Conservation (phyloP, 1,140 invertebrate species). For the Oncopeltus fasciatus region DNA sequence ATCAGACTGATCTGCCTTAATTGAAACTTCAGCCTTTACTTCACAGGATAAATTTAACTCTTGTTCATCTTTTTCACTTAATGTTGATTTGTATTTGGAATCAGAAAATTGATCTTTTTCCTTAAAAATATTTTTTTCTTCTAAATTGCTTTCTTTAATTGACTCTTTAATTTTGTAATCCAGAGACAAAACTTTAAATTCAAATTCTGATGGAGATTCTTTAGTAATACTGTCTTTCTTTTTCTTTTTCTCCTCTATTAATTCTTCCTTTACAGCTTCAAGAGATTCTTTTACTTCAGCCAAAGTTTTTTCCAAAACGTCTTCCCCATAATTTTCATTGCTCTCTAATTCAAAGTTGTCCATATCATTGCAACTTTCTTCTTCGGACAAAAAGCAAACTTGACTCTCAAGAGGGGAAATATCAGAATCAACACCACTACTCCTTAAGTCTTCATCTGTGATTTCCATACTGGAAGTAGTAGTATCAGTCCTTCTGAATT, state of each 20-base stretch:
- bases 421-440: constrained; percentile 49
- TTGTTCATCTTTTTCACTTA: not conserved
- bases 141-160: constrained; percentile 24
- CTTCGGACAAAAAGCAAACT: constrained; percentile 23
- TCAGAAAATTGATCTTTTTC: constrained; percentile 13
- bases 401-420: constrained; percentile 47
- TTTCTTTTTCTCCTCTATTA: constrained; percentile 27
- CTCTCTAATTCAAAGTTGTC: constrained; percentile 9
- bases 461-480: constrained; percentile 47
- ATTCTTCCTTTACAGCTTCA: constrained; percentile 28
- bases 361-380: constrained; percentile 10
- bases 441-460: constrained; percentile 48
- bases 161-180: constrained; percentile 26
- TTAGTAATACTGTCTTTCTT: constrained; percentile 34
- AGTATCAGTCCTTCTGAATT: constrained; percentile 34
- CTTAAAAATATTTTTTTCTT: constrained; percentile 20
- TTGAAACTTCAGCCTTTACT: not conserved
- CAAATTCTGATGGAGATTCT: constrained; percentile 55
- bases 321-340: constrained; percentile 11
- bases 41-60: not conserved
- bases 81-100: not conserved
- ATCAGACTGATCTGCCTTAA: not conserved
- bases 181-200: constrained; percentile 38
- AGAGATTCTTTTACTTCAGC: constrained; percentile 28
- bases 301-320: constrained; percentile 22